Base-by-base conservation (phyloP, 2,888 invertebrate species). In the Pantelozetes paolii region DNA sequence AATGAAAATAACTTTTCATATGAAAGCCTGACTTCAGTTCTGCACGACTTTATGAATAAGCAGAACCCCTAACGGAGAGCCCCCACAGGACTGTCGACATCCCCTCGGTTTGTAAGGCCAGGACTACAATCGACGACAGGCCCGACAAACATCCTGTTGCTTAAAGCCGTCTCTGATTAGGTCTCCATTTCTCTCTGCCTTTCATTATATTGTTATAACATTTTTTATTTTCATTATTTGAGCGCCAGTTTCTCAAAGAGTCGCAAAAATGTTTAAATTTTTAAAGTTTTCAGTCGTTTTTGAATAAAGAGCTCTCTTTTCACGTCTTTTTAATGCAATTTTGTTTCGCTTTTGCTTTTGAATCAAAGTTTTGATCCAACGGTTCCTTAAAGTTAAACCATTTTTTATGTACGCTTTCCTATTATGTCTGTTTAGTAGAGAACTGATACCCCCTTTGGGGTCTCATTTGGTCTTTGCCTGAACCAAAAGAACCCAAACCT, bases 131-230 rank as follows among this genome's bases (percentile, higher is more conserved):
- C 18, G 59, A 59, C 30, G 59, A 59, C 59, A 59, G 32, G 59
- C 54, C 59, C 30, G 23, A 59, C 59, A 59, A 59, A 59, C 59
- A 59, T 59, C 59, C 59, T 59, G 59, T 59, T 59, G 59, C 23
- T 48, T 26, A 15, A n/a, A 26, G 54, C 18, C 23, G 54, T 1
- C 54, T 26, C 28, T 54, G 20, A 54, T 54, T 54, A 54, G 30
- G 30, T 8, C 30, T 59, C 30, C 18, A 59, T 59, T 54, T 54
- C 54, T 6, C 54, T 2, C 2, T 59, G 18, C 30, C 30, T 6
- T 30, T 30, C 20, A 18, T 28, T 59, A 59, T 30, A 54, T 54
- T 54, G 54, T 54, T 54, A 18, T 54, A 54, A 54, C 9, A 26
- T 2, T 2, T 8, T 57, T 9, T 59, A 59, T 59, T 59, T 2